Base-by-base conservation (phyloP, 2,888 invertebrate species). In the Tipula vernalis region DNA sequence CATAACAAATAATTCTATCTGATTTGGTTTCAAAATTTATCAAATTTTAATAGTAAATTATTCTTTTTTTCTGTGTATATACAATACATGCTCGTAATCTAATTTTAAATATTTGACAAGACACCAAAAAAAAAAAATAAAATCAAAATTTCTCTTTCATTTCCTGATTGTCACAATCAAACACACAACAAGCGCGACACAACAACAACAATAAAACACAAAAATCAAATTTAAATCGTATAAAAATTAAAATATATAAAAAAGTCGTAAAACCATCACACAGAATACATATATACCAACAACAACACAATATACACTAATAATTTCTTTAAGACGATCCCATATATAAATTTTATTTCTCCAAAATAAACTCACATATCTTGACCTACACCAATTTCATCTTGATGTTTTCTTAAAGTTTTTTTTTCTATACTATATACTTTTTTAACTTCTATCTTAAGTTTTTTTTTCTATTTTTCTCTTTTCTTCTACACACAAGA, bases 301-400 rank as follows among this genome's bases (percentile, higher is more conserved):
- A 71, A 71, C 71, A 71, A 28, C 10, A 28, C 6, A 57, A 15
- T 57, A 28, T 71, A 51, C 15, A 71, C 71, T 71, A 71, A 71
- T 71, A 71, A 71, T 71, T 71, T 71, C 28, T 71, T 71, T 10
- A 71, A 71, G 71, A 71, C 71, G 71, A 71, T 71, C 71, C 71
- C 71, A 71, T 71, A 71, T 71, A 71, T 71, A 71, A 18, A 71
- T 71, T 71, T 71, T 71, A 71, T 71, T 71, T 71, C 71, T 71
- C 71, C 71, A 71, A 71, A 71, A 71, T 28, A 71, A 71, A 71
- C 71, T 28, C 71, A 71, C 39, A 39, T 39, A 84, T 84, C 84
- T 84, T 84, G 84, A 84, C 84, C 84, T 84, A 84, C 84, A 84
- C 84, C 84, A 84, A 84, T 84, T 84, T 84, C 84, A 39, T 84